phyloP scores from a whole-genome alignment of 2,113 vertebrate genomes.

The Grus americana region DNA sequence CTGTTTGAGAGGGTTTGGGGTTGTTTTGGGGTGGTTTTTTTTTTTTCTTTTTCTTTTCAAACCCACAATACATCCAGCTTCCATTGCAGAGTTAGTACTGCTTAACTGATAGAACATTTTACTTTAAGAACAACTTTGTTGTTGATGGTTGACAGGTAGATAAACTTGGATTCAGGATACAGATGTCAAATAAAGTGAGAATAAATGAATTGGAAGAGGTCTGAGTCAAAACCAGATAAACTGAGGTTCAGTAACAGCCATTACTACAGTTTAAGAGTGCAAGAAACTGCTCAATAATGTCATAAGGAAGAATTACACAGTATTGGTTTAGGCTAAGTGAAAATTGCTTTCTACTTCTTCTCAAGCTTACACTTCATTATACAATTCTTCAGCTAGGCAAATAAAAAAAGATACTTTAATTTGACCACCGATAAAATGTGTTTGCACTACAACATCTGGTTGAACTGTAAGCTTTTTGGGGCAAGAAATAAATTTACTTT shows the following conservation, averaged over 20 bases:
- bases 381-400: not conserved
- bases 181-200: not conserved
- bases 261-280: not conserved
- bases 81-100: not conserved
- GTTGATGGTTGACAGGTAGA: not conserved
- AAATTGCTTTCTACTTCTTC: not conserved
- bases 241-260: not conserved
- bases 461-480: not conserved
- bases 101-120: not conserved
- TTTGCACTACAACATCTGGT: not conserved
- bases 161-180: not conserved
- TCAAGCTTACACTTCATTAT: not conserved
- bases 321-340: not conserved
- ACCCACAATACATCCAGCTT: not conserved
- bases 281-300: not conserved
- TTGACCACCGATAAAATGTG: not conserved
- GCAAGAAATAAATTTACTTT: not conserved
- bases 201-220: not conserved
- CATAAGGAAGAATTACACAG: not conserved
- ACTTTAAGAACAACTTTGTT: not conserved
- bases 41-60: not conserved
- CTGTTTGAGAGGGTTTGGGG: rapidly evolving
- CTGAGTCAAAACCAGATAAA: not conserved
- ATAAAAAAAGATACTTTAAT: not conserved
- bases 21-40: not conserved